Conservation (phyloP, 2,888 invertebrate species). For the Phengaris alcon region DNA sequence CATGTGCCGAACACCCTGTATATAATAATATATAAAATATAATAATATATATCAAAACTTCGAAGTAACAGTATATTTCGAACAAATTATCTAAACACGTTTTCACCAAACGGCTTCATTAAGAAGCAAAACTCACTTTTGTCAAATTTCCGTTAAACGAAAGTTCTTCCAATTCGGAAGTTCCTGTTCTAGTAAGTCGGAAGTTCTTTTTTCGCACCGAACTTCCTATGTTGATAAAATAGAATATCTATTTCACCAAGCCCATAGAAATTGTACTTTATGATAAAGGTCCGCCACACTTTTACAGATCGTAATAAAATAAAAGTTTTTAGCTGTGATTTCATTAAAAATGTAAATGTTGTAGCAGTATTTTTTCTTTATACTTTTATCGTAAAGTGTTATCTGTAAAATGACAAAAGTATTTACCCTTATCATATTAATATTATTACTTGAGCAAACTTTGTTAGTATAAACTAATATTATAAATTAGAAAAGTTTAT, state of each 20-base stretch:
- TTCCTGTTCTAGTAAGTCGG: conserved; percentile 20
- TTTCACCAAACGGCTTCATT: conserved; percentile 11
- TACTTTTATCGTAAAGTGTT: too few species aligned
- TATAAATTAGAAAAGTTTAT: too few species aligned
- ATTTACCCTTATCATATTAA: too few species aligned
- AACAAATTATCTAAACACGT: neutral
- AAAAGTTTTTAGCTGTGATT: neutral
- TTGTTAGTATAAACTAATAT: too few species aligned
- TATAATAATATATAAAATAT: too few species aligned
- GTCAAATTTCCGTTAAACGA: conserved; percentile 6
- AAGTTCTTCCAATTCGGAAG: conserved; percentile 11
- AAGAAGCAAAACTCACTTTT: neutral
- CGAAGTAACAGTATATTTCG: neutral
- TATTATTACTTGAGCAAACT: too few species aligned
- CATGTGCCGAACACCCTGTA: too few species aligned
- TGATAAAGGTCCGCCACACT: neutral
- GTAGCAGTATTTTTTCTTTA: neutral
- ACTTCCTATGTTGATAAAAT: neutral
- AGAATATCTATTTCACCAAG: neutral
- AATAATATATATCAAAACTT: neutral
- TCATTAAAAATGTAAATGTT: neutral
- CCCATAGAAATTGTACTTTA: neutral
- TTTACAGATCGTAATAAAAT: neutral
- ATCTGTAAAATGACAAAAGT: too few species aligned
- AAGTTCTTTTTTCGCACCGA: conserved; percentile 2